Percentiles rank a stretch among this genome's conserved stretches.
phyloP scores from a whole-genome alignment of 2,113 vertebrate genomes.

The Tyrannus savana region DNA sequence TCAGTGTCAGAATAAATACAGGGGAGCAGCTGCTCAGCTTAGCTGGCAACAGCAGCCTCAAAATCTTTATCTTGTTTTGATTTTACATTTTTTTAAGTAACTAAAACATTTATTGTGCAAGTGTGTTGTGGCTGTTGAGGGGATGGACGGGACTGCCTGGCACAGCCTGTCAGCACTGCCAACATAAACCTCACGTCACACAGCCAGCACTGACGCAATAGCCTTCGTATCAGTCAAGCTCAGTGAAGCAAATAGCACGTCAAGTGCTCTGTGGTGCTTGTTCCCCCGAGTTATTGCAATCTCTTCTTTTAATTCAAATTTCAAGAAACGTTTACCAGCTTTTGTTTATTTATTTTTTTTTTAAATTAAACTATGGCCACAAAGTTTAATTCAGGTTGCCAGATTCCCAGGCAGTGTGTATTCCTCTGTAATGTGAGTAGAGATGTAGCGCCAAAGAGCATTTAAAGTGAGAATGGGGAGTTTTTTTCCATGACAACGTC shows the following conservation, averaged over 20 bases:
- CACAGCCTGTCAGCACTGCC: neutral
- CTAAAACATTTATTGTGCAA: neutral
- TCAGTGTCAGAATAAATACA: conserved; percentile 18
- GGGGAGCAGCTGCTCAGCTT: neutral
- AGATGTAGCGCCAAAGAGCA: neutral
- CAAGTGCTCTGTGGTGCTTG: neutral
- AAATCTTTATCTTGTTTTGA: neutral
- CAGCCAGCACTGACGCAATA: neutral
- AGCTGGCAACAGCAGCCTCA: neutral
- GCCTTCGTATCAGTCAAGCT: neutral
- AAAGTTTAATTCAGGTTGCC: neutral
- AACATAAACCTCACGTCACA: neutral
- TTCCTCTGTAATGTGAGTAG: neutral
- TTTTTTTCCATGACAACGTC: neutral
- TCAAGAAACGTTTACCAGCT: neutral
- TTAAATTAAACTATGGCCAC: neutral
- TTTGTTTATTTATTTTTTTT: neutral
- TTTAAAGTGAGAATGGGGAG: neutral
- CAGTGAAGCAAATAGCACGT: fast-evolving
- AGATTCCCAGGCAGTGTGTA: fast-evolving
- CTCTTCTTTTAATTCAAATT: neutral
- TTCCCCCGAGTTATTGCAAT: neutral
- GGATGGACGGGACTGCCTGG: neutral
- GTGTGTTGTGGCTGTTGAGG: neutral
- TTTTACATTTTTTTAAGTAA: neutral